These are phyloP conservation scores for Brenthis hecate DNA, from an alignment of 2,888 invertebrate genomes.

Conservation along the genomic window DNA sequence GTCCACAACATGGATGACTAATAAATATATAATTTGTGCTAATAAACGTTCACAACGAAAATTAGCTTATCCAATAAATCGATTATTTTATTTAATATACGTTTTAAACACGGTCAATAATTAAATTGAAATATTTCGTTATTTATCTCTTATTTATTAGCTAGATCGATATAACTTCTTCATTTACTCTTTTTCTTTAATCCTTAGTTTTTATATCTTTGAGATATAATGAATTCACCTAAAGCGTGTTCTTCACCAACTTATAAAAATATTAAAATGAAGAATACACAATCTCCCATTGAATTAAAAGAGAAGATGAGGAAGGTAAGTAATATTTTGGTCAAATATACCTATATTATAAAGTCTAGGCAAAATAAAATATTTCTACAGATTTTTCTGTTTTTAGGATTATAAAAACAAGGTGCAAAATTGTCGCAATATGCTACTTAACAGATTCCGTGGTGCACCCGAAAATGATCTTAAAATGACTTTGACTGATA, in stretches of 20 bases:
- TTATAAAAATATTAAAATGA: constrained; percentile 59
- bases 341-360: not conserved
- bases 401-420: constrained; percentile 70
- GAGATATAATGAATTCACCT: constrained; percentile 55
- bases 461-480: constrained; percentile 56
- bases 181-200: not conserved
- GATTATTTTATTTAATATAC: too few relatives aligned
- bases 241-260: constrained; percentile 55
- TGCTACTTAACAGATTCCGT: constrained; percentile 65
- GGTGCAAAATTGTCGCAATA: constrained; percentile 65
- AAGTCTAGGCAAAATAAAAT: not conserved
- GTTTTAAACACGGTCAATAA: too few relatives aligned
- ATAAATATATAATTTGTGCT: too few relatives aligned
- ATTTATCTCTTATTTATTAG: too few relatives aligned
- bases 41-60: too few relatives aligned
- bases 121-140: too few relatives aligned
- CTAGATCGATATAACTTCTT: not conserved
- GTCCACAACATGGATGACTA: too few relatives aligned
- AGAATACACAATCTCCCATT: constrained; percentile 63
- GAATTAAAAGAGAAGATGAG: constrained; percentile 74
- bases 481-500: constrained; percentile 57
- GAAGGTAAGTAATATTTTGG: constrained; percentile 61
- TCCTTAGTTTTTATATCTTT: not conserved
- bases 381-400: not conserved
- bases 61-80: too few relatives aligned